Evolutionary conservation across 2,888 invertebrate genomes (phyloP).

Genomic region (Girardia tigrina): DNA sequence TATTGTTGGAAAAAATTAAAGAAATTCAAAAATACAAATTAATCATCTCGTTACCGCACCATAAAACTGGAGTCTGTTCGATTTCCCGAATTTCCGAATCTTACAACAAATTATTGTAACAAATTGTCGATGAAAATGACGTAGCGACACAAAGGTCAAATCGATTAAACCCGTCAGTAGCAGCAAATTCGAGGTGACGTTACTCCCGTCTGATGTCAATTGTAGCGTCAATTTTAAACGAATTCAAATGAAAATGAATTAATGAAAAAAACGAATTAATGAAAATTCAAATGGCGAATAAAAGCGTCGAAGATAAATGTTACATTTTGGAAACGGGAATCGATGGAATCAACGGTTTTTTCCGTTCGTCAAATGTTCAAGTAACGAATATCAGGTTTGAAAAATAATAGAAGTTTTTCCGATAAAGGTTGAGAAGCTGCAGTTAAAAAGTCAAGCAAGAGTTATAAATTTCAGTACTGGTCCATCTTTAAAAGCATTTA

Average conservation of each 20-base stretch:
- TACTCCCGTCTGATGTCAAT: not conserved
- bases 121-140: not conserved
- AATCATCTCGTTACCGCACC: not conserved
- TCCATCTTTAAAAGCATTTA: not conserved
- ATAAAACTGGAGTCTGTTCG: not conserved
- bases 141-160: not conserved
- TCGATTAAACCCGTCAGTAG: not conserved
- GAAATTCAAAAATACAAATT: not conserved
- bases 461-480: not conserved
- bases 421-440: not conserved
- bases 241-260: no score
- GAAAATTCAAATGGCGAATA: not conserved
- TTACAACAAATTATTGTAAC: not conserved
- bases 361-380: not conserved
- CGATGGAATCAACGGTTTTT: not conserved
- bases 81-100: not conserved
- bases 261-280: not conserved
- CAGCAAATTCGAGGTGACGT: not conserved
- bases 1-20: not conserved
- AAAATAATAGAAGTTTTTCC: not conserved
- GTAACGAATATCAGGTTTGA: not conserved
- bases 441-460: not conserved
- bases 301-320: not conserved
- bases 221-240: not conserved
- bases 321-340: conserved; percentile 1